These are phyloP conservation scores for Nymphalis io DNA, from an alignment of 1,140 invertebrate genomes.

Conservation along the genomic window DNA sequence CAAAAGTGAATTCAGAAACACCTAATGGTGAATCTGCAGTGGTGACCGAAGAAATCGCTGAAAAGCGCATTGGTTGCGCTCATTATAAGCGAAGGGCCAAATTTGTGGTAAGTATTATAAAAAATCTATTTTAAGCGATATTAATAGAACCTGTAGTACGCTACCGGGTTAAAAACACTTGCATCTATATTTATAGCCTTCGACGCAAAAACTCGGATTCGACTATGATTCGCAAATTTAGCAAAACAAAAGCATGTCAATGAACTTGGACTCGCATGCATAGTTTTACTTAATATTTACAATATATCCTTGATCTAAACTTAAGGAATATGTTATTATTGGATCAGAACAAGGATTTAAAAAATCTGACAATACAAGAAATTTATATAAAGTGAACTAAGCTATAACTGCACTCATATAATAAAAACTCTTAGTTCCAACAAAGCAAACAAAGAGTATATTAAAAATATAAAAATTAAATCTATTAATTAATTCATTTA, in stretches of 20 bases:
- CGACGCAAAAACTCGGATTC: constrained; percentile 50
- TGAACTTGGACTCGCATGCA: constrained; percentile 40
- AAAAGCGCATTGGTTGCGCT: constrained; percentile 84
- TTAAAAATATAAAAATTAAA: too few relatives aligned
- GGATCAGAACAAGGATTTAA: background rate
- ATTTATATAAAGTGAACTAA: background rate
- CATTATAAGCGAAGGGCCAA: constrained; percentile 91
- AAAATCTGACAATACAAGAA: background rate
- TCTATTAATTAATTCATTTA: too few relatives aligned
- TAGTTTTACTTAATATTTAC: constrained; percentile 1
- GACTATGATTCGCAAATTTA: constrained; percentile 55
- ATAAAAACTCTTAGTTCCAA: too few relatives aligned
- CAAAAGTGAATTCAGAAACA: constrained; percentile 51
- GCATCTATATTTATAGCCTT: constrained; percentile 64
- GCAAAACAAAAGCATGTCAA: constrained; percentile 67
- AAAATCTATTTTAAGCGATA: constrained; percentile 10
- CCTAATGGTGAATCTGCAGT: constrained; percentile 48
- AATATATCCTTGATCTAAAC: background rate
- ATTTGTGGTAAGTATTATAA: constrained; percentile 85
- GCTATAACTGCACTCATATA: too few relatives aligned
- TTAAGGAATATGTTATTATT: background rate
- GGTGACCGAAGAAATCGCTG: constrained; percentile 49
- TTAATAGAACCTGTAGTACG: background rate
- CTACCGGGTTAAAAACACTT: constrained; percentile 47
- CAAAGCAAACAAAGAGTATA: too few relatives aligned